Evolutionary conservation across 2,888 invertebrate genomes (phyloP).

Genomic region (Drosophila anomalata): DNA sequence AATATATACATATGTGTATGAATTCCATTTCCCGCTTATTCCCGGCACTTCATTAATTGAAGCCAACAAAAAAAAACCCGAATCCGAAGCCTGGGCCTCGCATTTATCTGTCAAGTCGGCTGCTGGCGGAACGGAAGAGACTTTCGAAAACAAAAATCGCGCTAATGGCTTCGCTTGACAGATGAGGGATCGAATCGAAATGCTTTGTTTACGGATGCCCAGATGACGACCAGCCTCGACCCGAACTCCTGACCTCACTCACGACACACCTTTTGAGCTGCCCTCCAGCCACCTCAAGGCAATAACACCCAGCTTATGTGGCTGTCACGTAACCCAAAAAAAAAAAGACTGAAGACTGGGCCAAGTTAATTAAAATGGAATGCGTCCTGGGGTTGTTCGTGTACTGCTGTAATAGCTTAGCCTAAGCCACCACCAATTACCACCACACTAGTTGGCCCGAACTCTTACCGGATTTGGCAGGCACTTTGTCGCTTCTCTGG

Average conservation of each 20-base stretch:
- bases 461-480: background rate
- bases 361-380: conserved; percentile 5
- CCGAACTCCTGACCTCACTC: conserved; percentile 6
- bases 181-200: conserved; percentile 48
- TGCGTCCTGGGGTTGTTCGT: background rate
- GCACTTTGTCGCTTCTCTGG: background rate
- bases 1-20: background rate
- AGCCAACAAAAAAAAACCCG: conserved; percentile 1
- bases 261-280: conserved; percentile 3
- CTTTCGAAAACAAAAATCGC: background rate
- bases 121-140: conserved; percentile 6
- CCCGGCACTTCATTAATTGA: conserved; percentile 18
- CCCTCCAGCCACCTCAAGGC: background rate
- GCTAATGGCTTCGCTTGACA: conserved; percentile 57
- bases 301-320: background rate
- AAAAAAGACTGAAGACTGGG: background rate
- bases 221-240: conserved; percentile 3
- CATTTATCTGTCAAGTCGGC: conserved; percentile 28
- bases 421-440: background rate
- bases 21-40: conserved; percentile 10
- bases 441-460: background rate
- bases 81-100: conserved; percentile 4
- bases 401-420: background rate
- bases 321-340: background rate
- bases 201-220: background rate